Evolutionary conservation across 2,888 invertebrate genomes (phyloP).

Genomic region (Pyralis farinalis): DNA sequence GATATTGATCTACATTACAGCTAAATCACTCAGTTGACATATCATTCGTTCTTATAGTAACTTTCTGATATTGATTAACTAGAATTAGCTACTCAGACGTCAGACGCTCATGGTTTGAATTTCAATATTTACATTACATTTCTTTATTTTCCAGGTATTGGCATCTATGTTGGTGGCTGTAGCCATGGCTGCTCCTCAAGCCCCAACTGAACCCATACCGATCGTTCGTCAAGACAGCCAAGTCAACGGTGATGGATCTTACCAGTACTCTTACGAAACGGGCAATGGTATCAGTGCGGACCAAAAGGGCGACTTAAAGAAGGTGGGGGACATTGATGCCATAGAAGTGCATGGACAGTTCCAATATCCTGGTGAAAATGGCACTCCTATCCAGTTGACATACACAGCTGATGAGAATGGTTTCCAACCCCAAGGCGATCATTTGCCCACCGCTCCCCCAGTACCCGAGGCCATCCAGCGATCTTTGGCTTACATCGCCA

Average conservation of each 20-base stretch:
- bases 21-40: background rate
- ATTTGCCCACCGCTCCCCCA: constrained; percentile 85
- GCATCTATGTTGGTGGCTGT: constrained; percentile 54
- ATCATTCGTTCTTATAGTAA: background rate
- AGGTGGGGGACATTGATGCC: constrained; percentile 77
- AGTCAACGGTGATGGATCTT: constrained; percentile 82
- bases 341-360: constrained; percentile 83
- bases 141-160: constrained; percentile 48
- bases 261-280: constrained; percentile 83
- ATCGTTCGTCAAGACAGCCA: constrained; percentile 82
- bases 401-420: constrained; percentile 88
- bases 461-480: constrained; percentile 86
- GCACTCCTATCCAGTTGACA: constrained; percentile 80
- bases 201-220: constrained; percentile 59
- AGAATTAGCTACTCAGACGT: too few species aligned
- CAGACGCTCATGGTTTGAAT: too few species aligned
- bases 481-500: constrained; percentile 84
- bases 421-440: constrained; percentile 83
- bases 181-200: constrained; percentile 61
- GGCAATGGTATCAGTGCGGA: constrained; percentile 84
- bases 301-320: constrained; percentile 82
- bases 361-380: constrained; percentile 84
- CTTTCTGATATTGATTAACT: too few species aligned
- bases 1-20: constrained; percentile 5
- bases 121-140: too few species aligned